Conservation (phyloP, 2,113 vertebrate species). For the Percina caprodes region DNA sequence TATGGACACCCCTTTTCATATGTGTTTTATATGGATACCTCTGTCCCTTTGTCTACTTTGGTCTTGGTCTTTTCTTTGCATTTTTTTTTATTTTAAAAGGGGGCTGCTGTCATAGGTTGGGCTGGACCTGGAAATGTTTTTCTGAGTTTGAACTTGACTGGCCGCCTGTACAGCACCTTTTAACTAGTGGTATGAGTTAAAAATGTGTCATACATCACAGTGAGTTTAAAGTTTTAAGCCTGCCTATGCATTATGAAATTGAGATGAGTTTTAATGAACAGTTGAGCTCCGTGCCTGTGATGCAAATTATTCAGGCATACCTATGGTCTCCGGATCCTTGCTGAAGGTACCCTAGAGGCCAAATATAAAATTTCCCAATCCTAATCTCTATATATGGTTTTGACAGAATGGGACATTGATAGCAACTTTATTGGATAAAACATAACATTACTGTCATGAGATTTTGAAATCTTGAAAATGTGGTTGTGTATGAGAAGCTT, state of each 20-base stretch:
- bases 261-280: conserved; percentile 45
- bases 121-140: background rate
- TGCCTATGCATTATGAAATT: conserved; percentile 40
- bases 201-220: conserved; percentile 13
- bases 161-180: background rate
- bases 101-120: background rate
- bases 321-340: background rate
- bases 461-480: background rate
- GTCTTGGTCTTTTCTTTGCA: background rate
- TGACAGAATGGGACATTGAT: background rate
- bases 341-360: background rate
- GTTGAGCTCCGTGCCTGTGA: conserved; percentile 37
- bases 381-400: background rate
- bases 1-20: background rate
- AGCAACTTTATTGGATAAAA: background rate
- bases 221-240: conserved; percentile 30
- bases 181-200: conserved; percentile 11
- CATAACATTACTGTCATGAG: background rate
- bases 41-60: background rate
- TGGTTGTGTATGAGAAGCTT: background rate
- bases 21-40: background rate
- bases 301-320: conserved; percentile 36
- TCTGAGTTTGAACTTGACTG: background rate
- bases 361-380: conserved; percentile 3
- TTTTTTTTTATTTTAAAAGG: no score